phyloP scores from a whole-genome alignment of 2,888 invertebrate genomes.

The Nomada ruficornis region DNA sequence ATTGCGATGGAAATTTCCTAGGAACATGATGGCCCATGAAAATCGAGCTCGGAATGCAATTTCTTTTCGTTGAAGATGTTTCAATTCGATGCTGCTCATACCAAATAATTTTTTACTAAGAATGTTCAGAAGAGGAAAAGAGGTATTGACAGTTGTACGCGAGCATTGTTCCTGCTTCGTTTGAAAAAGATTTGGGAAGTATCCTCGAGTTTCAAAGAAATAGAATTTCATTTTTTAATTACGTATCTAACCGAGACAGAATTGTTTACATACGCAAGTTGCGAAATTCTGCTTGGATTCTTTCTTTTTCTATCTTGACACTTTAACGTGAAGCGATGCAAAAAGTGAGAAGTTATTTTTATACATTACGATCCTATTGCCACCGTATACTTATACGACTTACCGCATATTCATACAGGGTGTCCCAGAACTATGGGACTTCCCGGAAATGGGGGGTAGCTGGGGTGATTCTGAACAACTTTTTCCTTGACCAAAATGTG shows the following conservation, averaged over 20 bases:
- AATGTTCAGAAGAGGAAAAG: not conserved
- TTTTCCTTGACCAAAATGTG: no score
- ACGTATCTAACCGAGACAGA: not conserved
- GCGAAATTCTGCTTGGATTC: not conserved
- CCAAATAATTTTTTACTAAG: constrained; percentile 31
- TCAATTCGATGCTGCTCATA: constrained; percentile 25
- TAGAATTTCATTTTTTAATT: not conserved
- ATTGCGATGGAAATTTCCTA: not conserved
- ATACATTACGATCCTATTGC: constrained; percentile 13
- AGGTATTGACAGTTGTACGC: not conserved
- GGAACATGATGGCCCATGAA: not conserved
- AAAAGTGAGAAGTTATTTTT: constrained; percentile 33
- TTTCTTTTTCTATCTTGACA: not conserved
- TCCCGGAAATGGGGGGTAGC: no score
- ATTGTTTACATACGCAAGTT: not conserved
- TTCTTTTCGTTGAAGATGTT: not conserved
- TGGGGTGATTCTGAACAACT: no score
- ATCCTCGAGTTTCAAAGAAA: not conserved
- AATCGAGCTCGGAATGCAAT: not conserved
- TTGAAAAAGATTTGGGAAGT: not conserved
- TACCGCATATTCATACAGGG: constrained; percentile 19
- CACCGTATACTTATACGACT: not conserved
- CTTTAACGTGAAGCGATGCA: not conserved
- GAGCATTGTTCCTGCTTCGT: not conserved
- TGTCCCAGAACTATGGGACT: no score